Evolutionary conservation across 2,888 invertebrate genomes (phyloP), one percentile per base, ranked within the genome.

Genomic region (Dynastes tityus): DNA sequence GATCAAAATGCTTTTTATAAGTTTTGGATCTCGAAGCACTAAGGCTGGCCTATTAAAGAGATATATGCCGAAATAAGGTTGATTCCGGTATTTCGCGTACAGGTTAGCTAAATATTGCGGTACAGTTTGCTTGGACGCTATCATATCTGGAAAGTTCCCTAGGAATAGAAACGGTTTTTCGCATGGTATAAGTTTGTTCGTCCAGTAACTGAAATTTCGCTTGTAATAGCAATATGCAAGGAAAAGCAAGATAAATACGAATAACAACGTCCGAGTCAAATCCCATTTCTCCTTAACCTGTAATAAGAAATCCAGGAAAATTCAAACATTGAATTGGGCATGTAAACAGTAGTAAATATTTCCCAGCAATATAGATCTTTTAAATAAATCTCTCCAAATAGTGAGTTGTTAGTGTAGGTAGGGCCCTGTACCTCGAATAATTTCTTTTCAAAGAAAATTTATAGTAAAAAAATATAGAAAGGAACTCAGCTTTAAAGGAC

Each of bases 1-100:
- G 1, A 90, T 88, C 78, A 91, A 81, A 55, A 91, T 84, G 6
- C 87, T 84, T 80, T 90, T 91, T 37, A 91, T 88, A 1, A 90
- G 78, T 61, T 90, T 88, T 0, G 90, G 90, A 81, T 89, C 89
- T 51, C 89, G 86, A 0, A 91, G 78, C 0, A 91, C 81, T 1
- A 91, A 80, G 64, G 88, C 87, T 0, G 91, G 91, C 78, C 88
- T 89, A 78, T 89, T 88, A 65, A 91, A 88, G 32, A 89, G 87
- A 82, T 89, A 91, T 61, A 91, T 88, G 1, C 91, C 91, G 16
- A 90, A 86, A 80, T 86, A 89, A 2, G 87, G 87, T 13, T 83
- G 82, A 11, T 82, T 81, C 32, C 82, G 79, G 76, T 83, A 79
- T 77, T 85, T 82, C 5, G 65, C 63, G 80, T 88, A 88, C 8